Evolutionary conservation across 2,113 vertebrate species (phyloP).

Genomic region (Emydocephalus ijimae): DNA sequence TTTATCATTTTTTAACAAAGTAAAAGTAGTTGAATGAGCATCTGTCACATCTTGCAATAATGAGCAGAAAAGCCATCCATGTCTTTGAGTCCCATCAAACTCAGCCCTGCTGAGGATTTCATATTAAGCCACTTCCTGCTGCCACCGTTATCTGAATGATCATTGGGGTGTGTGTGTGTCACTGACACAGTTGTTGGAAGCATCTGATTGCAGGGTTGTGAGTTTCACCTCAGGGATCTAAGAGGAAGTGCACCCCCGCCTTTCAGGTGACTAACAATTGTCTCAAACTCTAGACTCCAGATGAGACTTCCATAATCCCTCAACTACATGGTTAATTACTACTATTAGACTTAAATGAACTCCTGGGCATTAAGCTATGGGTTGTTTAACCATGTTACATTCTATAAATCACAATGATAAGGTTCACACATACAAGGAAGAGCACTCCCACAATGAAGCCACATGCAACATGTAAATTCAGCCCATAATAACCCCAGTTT

Average conservation of each 20-base stretch:
- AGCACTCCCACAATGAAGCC: not conserved
- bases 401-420: not conserved
- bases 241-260: not conserved
- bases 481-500: not conserved
- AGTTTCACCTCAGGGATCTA: not conserved
- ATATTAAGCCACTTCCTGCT: not conserved
- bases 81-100: not conserved
- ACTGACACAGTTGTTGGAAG: not conserved
- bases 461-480: not conserved
- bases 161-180: not conserved
- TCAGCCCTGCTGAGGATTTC: not conserved
- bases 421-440: not conserved
- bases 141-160: not conserved
- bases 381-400: not conserved
- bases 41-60: not conserved
- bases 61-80: not conserved
- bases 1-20: not conserved
- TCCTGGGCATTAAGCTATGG: not conserved
- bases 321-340: not conserved
- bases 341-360: not conserved
- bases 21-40: not conserved
- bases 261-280: not conserved
- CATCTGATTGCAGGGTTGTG: not conserved
- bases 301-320: not conserved
- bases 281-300: not conserved